These are phyloP conservation scores for Drosophila greeni DNA, from an alignment of 2,888 invertebrate genomes.

Conservation along the genomic window DNA sequence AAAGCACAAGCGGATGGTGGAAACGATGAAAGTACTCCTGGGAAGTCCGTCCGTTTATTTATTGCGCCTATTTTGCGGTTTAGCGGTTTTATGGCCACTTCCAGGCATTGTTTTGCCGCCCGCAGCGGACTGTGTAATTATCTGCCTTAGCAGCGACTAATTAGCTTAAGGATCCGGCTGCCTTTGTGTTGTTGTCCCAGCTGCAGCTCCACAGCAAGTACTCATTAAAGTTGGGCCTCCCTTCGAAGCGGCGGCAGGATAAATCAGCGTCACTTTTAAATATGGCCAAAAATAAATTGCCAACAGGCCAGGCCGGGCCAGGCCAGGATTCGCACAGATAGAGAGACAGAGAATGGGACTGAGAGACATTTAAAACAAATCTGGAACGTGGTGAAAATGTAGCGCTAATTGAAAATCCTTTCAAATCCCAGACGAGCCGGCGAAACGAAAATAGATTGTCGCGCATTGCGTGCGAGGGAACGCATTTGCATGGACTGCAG, in stretches of 20 bases:
- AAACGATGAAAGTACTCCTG: constrained; percentile 17
- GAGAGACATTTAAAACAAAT: constrained; percentile 24
- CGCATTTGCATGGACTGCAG: constrained; percentile 28
- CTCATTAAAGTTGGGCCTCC: constrained; percentile 14
- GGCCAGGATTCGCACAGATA: not conserved
- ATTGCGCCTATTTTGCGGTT: constrained; percentile 69
- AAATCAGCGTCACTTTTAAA: constrained; percentile 56
- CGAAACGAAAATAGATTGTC: constrained; percentile 55
- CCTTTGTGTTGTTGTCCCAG: constrained; percentile 21
- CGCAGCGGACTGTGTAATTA: constrained; percentile 57
- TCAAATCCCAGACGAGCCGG: constrained; percentile 51
- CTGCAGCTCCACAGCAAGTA: constrained; percentile 34
- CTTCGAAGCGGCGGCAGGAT: constrained; percentile 20
- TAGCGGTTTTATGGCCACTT: constrained; percentile 67
- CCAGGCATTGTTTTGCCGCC: constrained; percentile 45
- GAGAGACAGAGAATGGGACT: not conserved
- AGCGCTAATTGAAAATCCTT: constrained; percentile 67
- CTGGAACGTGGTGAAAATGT: constrained; percentile 25
- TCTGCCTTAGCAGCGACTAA: constrained; percentile 62
- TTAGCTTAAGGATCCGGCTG: constrained; percentile 55
- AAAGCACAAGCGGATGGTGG: constrained; percentile 10
- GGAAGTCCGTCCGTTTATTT: constrained; percentile 48
- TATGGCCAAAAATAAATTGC: constrained; percentile 56
- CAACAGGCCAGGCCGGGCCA: constrained; percentile 6
- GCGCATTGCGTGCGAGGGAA: constrained; percentile 29